These are phyloP conservation scores for Pongo pygmaeus DNA, from an alignment of 2,113 vertebrate genomes.

Conservation along the genomic window DNA sequence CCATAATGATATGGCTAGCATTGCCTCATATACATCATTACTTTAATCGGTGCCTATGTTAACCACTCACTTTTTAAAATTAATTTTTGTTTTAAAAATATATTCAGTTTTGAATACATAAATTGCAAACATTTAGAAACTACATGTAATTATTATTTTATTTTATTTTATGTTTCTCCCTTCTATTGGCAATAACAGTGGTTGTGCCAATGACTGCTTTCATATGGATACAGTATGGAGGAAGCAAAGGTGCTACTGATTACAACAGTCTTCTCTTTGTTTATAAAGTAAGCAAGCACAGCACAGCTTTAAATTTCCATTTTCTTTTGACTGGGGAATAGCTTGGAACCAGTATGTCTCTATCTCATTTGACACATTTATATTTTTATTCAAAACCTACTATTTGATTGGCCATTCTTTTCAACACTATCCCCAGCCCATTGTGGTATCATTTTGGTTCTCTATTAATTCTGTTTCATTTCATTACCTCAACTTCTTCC, in stretches of 20 bases:
- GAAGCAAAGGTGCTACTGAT: neutral
- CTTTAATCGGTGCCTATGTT: neutral
- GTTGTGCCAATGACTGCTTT: neutral
- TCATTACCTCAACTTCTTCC: neutral
- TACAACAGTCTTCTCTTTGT: neutral
- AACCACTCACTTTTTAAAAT: neutral
- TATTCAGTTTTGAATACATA: neutral
- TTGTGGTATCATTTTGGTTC: neutral
- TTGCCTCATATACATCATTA: neutral
- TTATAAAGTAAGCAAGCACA: neutral
- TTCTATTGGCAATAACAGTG: neutral
- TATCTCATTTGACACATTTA: neutral
- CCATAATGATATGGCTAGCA: neutral
- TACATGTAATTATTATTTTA: neutral
- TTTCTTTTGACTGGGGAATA: neutral
- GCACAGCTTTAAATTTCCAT: neutral
- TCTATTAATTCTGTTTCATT: neutral
- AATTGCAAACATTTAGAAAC: neutral
- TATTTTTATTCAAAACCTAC: neutral
- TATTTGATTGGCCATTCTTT: neutral
- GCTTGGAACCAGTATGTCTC: neutral
- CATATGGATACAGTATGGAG: neutral
- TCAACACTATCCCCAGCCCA: neutral
- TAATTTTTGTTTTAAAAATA: neutral
- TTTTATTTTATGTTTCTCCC: neutral